Percentiles rank a stretch among this genome's conserved stretches.
Evolutionary conservation across 2,113 vertebrate genomes (phyloP).

Genomic region (Dipodomys merriami): DNA sequence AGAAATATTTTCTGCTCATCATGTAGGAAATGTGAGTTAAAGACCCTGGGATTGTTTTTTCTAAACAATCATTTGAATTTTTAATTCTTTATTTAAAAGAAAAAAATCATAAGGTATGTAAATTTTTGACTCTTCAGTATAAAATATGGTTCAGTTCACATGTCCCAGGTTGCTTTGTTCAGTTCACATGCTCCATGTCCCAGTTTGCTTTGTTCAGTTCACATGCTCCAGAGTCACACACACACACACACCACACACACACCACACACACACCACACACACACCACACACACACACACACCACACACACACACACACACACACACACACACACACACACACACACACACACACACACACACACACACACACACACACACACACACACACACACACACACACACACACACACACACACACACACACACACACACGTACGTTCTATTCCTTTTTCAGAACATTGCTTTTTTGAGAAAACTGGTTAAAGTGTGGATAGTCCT

Average conservation of each 20-base stretch:
- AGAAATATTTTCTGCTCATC: no score
- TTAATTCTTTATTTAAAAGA: neutral
- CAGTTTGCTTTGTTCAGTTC: neutral
- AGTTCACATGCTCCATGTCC: neutral
- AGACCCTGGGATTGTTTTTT: neutral
- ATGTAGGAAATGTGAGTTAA: no score
- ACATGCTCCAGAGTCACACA: neutral
- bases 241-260: no score
- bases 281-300: no score
- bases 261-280: no score
- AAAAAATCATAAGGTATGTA: neutral
- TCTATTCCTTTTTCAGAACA: neutral
- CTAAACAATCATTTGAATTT: neutral
- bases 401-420: neutral
- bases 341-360: no score
- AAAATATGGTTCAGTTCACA: neutral
- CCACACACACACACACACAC: no score
- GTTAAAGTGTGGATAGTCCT: neutral
- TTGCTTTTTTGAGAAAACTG: neutral
- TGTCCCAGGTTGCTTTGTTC: neutral
- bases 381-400: no score
- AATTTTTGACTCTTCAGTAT: neutral
- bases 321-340: no score
- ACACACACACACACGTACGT: neutral
- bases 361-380: no score